Evolutionary conservation across 1,140 invertebrate genomes (phyloP).

Genomic region (Macrocentrus cingulum): DNA sequence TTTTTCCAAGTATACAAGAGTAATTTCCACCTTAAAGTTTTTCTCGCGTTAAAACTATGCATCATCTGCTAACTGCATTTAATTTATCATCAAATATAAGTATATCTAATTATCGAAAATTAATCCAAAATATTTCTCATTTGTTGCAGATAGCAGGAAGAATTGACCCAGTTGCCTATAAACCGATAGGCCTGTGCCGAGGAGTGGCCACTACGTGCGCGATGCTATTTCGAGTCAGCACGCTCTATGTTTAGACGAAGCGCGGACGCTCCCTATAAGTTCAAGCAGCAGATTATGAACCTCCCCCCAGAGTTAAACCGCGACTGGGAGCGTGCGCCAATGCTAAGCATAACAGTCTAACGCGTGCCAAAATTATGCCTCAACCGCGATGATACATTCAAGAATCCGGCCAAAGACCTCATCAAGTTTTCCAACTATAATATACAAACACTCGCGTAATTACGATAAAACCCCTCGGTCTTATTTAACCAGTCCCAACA

Average conservation of each 20-base stretch:
- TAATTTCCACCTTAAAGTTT: too few species aligned
- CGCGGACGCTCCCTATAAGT: conserved; percentile 58
- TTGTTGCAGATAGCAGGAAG: conserved; percentile 35
- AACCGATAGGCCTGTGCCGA: conserved; percentile 38
- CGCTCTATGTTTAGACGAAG: conserved; percentile 54
- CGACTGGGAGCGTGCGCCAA: conserved; percentile 5
- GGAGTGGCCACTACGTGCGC: conserved; percentile 37
- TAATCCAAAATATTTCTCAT: conserved; percentile 10
- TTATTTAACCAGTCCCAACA: not conserved
- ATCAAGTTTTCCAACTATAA: too few species aligned
- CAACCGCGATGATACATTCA: conserved; percentile 29
- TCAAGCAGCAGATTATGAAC: conserved; percentile 54
- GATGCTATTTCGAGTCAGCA: conserved; percentile 51
- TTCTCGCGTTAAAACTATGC: not conserved
- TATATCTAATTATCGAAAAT: not conserved
- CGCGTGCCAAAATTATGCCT: conserved; percentile 52
- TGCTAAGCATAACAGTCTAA: conserved; percentile 22
- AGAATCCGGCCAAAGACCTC: conserved; percentile 47
- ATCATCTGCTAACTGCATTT: not conserved
- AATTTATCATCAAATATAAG: not conserved
- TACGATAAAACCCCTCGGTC: too few species aligned
- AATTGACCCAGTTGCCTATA: conserved; percentile 58
- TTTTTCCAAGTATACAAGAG: too few species aligned
- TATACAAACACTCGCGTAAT: too few species aligned
- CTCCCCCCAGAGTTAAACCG: conserved; percentile 24